These are phyloP conservation scores for Melanotaenia nigrans DNA, from an alignment of 2,797 vertebrate species.

Conservation along the genomic window DNA sequence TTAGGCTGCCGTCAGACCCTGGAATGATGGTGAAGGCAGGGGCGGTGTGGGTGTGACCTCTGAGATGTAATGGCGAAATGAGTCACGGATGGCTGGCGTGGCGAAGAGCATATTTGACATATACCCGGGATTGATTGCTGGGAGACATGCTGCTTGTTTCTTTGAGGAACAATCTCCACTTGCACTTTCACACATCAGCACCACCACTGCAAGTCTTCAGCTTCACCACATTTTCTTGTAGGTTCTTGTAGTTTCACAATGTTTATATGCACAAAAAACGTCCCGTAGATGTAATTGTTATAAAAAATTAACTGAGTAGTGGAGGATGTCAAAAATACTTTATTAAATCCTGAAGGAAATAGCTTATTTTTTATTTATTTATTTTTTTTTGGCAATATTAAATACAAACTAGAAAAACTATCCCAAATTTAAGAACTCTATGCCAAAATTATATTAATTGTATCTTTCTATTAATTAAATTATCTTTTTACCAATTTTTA, in stretches of 20 bases:
- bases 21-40: constrained; percentile 46
- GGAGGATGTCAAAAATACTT: background rate
- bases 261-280: background rate
- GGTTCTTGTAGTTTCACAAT: background rate
- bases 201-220: background rate
- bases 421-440: too few relatives aligned
- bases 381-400: background rate
- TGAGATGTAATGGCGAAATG: constrained; percentile 65
- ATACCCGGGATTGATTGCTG: constrained; percentile 72
- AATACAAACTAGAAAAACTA: background rate
- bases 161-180: constrained; percentile 21
- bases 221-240: constrained; percentile 3
- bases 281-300: background rate
- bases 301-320: background rate
- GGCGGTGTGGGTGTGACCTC: constrained; percentile 65
- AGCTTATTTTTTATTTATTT: too few relatives aligned
- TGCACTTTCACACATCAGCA: background rate
- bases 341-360: background rate
- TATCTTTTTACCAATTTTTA: too few relatives aligned
- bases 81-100: constrained; percentile 65
- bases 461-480: too few relatives aligned
- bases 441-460: too few relatives aligned
- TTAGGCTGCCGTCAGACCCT: constrained; percentile 73
- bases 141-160: constrained; percentile 49
- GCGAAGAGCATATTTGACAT: constrained; percentile 64